Evolutionary conservation across 2,113 vertebrate species (phyloP).

Genomic region (Atrichornis clamosus): DNA sequence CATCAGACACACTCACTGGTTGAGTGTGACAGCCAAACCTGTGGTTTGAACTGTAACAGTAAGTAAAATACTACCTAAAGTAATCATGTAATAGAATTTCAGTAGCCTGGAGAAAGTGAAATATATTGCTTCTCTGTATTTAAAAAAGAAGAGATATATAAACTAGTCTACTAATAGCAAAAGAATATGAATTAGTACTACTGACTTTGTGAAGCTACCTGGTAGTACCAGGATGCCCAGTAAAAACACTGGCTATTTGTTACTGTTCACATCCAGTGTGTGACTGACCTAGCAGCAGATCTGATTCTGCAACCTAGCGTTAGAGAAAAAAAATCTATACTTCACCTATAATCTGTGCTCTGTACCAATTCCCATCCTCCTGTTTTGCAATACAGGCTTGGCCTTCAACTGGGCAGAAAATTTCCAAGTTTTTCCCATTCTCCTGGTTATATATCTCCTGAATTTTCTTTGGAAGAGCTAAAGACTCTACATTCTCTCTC

Average conservation of each 20-base stretch:
- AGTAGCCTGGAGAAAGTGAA: not conserved
- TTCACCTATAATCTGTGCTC: conserved; percentile 84
- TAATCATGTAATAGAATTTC: not conserved
- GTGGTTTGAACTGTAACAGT: not conserved
- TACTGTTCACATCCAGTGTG: not conserved
- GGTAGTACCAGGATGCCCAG: not conserved
- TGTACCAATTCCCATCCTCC: conserved; percentile 84
- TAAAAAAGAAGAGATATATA: not conserved
- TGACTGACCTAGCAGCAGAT: not conserved
- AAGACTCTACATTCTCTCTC: conserved; percentile 77
- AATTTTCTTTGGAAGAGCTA: conserved; percentile 74
- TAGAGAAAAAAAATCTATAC: not conserved
- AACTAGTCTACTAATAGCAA: not conserved
- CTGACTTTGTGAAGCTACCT: not conserved
- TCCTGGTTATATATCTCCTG: conserved; percentile 75
- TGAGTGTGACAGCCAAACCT: not conserved
- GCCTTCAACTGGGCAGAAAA: conserved; percentile 77
- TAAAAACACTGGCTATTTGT: not conserved
- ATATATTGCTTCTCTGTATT: fast-evolving
- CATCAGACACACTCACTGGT: not conserved
- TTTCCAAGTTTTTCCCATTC: conserved; percentile 53
- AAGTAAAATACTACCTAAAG: not conserved
- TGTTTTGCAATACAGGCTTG: conserved; percentile 86
- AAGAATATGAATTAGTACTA: not conserved
- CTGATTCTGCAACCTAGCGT: not conserved